Base-by-base conservation (phyloP, 1,140 invertebrate genomes). In the Dreissena rostriformis region DNA sequence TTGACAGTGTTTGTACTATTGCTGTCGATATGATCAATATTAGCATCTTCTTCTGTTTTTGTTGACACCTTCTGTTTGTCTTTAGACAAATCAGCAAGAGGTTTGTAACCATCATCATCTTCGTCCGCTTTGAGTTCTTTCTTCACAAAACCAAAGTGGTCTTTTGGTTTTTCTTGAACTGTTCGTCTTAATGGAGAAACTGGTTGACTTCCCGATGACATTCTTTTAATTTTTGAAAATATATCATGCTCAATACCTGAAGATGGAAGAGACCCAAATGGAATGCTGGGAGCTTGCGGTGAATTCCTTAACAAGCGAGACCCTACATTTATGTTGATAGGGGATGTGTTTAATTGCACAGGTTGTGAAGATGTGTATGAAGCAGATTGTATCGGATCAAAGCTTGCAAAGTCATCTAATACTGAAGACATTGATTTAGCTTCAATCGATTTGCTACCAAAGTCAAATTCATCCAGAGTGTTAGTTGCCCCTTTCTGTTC, bases 361-460 rank as follows among this genome's bases (percentile, higher is more conserved):
- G 22, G 17, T 2, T 5, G 17, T n/a, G 57, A 61, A 24, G 57
- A 61, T 61, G n/a, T 74, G 19, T 26, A 74, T 39, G 29, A 26
- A 22, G 70, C 78, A 57, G 67, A 61, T 68, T 82, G 74, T 63
- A 82, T 82, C 52, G 80, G 80, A 75, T 82, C 80, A 82, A 82
- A 82, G 29, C 80, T 75, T 5, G 71, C 70, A 75, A 82, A 82
- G 12, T 82, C 80, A 74, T 82, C 80, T 1, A 53, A 28, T 24
- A 82, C 71, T 39, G 39, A 5, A 39, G 39, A 39, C 39, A 39
- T 39, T 39, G 39, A 39, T 39, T 39, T 39, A 39, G 39, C 39
- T 39, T 2, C 39, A 39, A 5, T 8, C 8, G 39, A 2, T 39
- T 39, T 2, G 8, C 39, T 5, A 39, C 39, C 39, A 39, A 39